Conservation (phyloP, 2,113 vertebrate species). For the Myocastor coypus region DNA sequence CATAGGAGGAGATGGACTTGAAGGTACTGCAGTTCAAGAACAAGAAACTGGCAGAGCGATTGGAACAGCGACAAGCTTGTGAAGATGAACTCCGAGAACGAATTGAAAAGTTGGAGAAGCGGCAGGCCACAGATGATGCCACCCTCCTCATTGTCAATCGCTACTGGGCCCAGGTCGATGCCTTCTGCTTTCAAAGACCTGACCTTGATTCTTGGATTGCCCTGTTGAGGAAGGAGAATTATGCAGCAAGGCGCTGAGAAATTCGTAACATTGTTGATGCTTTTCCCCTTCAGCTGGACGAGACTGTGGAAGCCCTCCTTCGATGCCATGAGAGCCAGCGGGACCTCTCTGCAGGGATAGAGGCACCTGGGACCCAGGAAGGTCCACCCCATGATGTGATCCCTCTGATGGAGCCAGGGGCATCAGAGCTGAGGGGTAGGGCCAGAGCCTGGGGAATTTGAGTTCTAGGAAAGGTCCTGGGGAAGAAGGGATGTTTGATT, state of each 20-base stretch:
- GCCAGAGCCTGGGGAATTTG: background rate
- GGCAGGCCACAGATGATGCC: conserved; percentile 95
- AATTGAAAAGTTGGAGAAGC: conserved; percentile 96
- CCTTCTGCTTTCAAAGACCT: background rate
- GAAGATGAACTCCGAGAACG: conserved; percentile 95
- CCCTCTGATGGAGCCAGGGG: conserved; percentile 73
- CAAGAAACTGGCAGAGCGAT: conserved; percentile 93
- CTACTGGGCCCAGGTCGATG: conserved; percentile 94
- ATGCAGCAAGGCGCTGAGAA: background rate
- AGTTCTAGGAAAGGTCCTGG: background rate
- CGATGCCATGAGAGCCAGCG: conserved; percentile 87
- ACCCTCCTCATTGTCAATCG: conserved; percentile 95
- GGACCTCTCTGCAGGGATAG: conserved; percentile 68
- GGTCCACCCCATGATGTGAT: conserved; percentile 47
- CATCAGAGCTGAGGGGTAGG: conserved; percentile 83
- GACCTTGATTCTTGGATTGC: background rate
- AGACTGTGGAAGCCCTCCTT: conserved; percentile 90
- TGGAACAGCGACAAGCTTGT: conserved; percentile 95
- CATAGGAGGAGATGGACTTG: conserved; percentile 97
- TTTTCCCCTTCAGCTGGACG: conserved; percentile 89
- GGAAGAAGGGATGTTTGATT: background rate
- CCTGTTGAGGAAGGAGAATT: background rate
- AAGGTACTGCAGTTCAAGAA: conserved; percentile 97
- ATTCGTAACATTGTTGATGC: conserved; percentile 1
- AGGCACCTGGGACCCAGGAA: conserved; percentile 65